A percentile compares a stretch with the other conserved stretches of the same genome.
Conservation (phyloP, 2,797 vertebrate genomes). For the Artibeus jamaicensis region DNA sequence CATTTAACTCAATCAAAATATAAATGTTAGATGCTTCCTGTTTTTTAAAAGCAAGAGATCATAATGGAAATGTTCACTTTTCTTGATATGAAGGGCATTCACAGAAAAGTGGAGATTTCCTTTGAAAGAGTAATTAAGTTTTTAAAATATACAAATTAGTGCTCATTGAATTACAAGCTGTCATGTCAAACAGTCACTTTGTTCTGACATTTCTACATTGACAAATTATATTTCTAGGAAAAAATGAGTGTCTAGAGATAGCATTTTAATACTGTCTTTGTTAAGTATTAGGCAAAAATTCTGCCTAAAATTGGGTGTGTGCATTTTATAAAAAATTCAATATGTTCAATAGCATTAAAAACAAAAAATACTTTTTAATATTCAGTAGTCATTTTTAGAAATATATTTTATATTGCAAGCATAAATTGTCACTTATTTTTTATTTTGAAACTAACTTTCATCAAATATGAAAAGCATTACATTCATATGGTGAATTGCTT, state of each 20-base stretch:
- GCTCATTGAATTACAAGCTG: conserved; percentile 35
- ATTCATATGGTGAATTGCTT: not conserved
- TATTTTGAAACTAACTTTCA: not conserved
- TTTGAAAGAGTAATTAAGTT: conserved; percentile 51
- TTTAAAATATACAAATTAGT: conserved; percentile 59
- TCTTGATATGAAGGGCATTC: conserved; percentile 44
- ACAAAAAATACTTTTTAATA: conserved; percentile 20
- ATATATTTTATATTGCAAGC: not conserved
- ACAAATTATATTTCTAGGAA: conserved; percentile 36
- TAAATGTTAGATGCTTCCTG: conserved; percentile 32
- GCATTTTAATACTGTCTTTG: not conserved
- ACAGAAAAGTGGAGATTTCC: conserved; percentile 35
- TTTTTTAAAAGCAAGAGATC: not conserved
- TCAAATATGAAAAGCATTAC: not conserved
- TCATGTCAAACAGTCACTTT: conserved; percentile 44
- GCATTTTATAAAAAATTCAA: not conserved
- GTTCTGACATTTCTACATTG: conserved; percentile 47
- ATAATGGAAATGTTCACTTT: conserved; percentile 41
- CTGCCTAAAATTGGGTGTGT: not conserved
- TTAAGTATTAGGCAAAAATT: not conserved
- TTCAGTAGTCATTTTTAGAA: not conserved
- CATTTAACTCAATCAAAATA: conserved; percentile 58
- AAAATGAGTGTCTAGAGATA: not conserved
- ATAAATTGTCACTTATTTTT: not conserved
- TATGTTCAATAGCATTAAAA: conserved; percentile 5